phyloP scores from a whole-genome alignment of 2,797 vertebrate species.

The Denticeps clupeoides region DNA sequence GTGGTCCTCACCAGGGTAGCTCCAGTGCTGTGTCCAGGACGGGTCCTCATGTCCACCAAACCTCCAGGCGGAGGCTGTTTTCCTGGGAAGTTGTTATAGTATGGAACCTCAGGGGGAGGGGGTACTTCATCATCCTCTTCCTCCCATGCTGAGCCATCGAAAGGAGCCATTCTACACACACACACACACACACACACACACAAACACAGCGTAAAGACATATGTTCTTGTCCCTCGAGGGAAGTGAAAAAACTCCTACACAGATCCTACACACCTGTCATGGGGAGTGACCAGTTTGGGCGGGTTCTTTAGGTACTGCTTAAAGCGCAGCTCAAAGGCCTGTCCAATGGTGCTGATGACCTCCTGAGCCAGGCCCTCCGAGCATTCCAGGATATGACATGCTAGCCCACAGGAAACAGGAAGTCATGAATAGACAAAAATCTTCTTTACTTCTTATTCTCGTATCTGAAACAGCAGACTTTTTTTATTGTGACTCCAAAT shows the following conservation, averaged over 20 bases:
- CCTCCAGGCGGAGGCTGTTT: slow-evolving; percentile 93
- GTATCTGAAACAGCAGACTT: neutral
- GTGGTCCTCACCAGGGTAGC: slow-evolving; percentile 75
- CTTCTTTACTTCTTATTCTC: neutral
- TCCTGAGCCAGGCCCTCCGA: slow-evolving; percentile 91
- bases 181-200: slow-evolving; percentile 5
- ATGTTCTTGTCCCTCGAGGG: too few relatives aligned
- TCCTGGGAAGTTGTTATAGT: slow-evolving; percentile 94
- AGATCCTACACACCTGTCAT: slow-evolving; percentile 82
- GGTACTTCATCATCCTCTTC: slow-evolving; percentile 87
- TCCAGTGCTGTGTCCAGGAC: slow-evolving; percentile 53
- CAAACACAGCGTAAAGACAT: neutral
- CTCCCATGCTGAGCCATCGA: slow-evolving; percentile 94
- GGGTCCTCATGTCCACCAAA: slow-evolving; percentile 81
- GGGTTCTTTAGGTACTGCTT: slow-evolving; percentile 98
- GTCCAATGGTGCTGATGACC: slow-evolving; percentile 96
- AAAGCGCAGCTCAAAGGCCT: slow-evolving; percentile 92
- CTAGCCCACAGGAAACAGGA: slow-evolving; percentile 42
- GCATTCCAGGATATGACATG: slow-evolving; percentile 95
- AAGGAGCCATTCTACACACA: slow-evolving; percentile 81
- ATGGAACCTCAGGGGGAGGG: slow-evolving; percentile 76
- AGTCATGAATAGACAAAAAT: neutral
- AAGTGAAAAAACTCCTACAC: too few relatives aligned
- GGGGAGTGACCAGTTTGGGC: slow-evolving; percentile 90
- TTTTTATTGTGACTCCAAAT: too few relatives aligned